These are phyloP conservation scores for Columba livia DNA, from an alignment of 2,113 vertebrate genomes.

Conservation along the genomic window DNA sequence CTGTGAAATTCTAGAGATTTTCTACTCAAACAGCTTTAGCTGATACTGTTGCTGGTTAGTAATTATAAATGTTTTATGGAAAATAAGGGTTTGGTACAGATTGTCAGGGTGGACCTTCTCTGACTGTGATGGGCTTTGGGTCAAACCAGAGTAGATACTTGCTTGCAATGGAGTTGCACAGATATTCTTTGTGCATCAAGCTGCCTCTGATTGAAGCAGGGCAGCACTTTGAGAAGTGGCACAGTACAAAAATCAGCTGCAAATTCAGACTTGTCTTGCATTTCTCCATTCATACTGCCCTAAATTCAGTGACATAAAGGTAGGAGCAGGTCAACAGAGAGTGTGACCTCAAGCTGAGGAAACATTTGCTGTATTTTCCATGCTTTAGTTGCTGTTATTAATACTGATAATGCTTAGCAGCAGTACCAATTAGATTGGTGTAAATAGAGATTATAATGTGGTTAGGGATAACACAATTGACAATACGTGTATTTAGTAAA, in stretches of 20 bases:
- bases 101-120: neutral
- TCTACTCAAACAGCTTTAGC: neutral
- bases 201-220: neutral
- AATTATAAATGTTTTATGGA: neutral
- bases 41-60: neutral
- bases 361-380: neutral
- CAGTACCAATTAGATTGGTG: conserved; percentile 22
- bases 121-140: neutral
- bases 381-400: conserved; percentile 30
- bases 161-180: neutral
- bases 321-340: neutral
- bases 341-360: neutral
- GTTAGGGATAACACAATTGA: conserved; percentile 46
- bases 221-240: neutral
- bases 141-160: neutral
- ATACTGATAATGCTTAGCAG: neutral
- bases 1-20: neutral
- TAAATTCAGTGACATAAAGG: neutral
- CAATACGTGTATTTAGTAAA: conserved; percentile 36
- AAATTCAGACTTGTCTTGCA: neutral
- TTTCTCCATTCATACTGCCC: neutral
- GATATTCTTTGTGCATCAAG: neutral
- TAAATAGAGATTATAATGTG: conserved; percentile 60
- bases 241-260: neutral
- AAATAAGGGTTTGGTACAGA: neutral